These are phyloP conservation scores for Cerastis rubricosa DNA, from an alignment of 2,888 invertebrate genomes.

Conservation along the genomic window DNA sequence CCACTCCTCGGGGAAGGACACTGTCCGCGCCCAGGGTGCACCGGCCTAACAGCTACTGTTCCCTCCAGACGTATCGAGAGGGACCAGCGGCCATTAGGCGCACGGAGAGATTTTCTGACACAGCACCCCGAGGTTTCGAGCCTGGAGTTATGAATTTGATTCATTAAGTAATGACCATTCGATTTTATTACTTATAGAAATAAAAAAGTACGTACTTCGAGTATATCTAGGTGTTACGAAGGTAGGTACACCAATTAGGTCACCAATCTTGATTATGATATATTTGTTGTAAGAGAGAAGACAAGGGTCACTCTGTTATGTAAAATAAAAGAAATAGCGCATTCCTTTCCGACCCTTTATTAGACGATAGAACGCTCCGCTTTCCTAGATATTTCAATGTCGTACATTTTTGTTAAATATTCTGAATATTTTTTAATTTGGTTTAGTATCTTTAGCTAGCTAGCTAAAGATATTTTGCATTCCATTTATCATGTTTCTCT, in stretches of 20 bases:
- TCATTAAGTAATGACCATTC: background rate
- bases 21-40: too few relatives aligned
- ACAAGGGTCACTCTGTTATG: background rate
- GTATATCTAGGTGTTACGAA: background rate
- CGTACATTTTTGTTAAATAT: background rate
- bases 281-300: background rate
- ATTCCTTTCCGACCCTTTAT: background rate
- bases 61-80: too few relatives aligned
- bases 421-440: too few relatives aligned
- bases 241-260: background rate
- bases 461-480: too few relatives aligned
- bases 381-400: background rate
- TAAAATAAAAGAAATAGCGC: background rate
- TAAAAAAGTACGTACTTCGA: background rate
- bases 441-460: background rate
- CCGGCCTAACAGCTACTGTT: too few relatives aligned
- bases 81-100: too few relatives aligned
- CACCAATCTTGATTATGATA: too few relatives aligned
- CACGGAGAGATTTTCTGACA: too few relatives aligned
- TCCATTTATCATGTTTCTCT: too few relatives aligned
- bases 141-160: background rate
- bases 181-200: too few relatives aligned
- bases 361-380: background rate
- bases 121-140: too few relatives aligned
- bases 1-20: too few relatives aligned